These are phyloP conservation scores for Tuta absoluta DNA, from an alignment of 2,888 invertebrate genomes.

Conservation along the genomic window DNA sequence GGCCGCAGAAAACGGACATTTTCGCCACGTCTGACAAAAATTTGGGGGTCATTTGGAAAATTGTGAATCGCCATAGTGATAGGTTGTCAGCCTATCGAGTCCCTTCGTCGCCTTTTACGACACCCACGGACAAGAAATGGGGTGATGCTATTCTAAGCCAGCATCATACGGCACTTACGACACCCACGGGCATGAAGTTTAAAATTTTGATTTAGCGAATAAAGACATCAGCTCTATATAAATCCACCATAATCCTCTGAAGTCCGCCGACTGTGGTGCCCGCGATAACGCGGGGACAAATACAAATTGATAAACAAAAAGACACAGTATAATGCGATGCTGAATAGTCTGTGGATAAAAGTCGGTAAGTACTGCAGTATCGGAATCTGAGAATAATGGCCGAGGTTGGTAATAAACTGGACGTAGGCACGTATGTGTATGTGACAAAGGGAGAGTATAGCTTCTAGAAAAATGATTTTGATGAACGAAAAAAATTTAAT, in stretches of 20 bases:
- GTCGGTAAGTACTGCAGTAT: slow-evolving; percentile 12
- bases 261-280: slow-evolving; percentile 74
- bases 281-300: slow-evolving; percentile 78
- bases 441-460: neutral
- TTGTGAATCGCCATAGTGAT: too few relatives aligned
- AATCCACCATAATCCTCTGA: slow-evolving; percentile 60
- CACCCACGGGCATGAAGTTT: too few relatives aligned
- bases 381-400: neutral
- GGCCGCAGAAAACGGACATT: too few relatives aligned
- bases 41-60: too few relatives aligned
- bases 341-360: slow-evolving; percentile 33
- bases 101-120: too few relatives aligned
- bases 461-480: neutral
- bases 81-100: too few relatives aligned
- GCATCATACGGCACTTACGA: too few relatives aligned
- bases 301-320: slow-evolving; percentile 82
- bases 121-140: too few relatives aligned
- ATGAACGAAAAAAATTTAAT: neutral
- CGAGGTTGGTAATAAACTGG: neutral
- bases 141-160: too few relatives aligned
- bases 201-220: too few relatives aligned
- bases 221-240: slow-evolving; percentile 60
- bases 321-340: slow-evolving; percentile 42
- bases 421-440: neutral
- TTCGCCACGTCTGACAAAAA: too few relatives aligned